Conservation (phyloP, 2,888 invertebrate species). For the Cerastis rubricosa region DNA sequence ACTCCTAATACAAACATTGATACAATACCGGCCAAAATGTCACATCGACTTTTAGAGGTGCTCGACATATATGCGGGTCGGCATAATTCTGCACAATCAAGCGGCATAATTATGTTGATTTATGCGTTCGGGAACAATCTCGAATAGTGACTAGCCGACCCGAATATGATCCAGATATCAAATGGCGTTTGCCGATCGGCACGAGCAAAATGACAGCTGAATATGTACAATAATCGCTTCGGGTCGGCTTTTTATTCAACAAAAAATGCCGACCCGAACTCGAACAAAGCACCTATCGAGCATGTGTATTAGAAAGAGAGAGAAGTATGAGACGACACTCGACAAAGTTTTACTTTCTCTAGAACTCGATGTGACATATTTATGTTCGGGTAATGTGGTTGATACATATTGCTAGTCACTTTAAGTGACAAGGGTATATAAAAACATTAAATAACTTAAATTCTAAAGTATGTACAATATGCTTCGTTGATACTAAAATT, state of each 20-base stretch:
- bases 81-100: not conserved
- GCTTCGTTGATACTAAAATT: constrained; percentile 4
- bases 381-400: not conserved
- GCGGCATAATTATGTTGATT: not conserved
- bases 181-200: not conserved
- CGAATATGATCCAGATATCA: not conserved
- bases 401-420: constrained; percentile 35
- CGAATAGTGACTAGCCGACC: not conserved
- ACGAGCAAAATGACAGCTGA: not conserved
- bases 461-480: constrained; percentile 57
- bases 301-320: not conserved
- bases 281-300: not conserved
- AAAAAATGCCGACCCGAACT: not conserved
- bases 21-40: not conserved
- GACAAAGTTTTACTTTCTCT: not conserved
- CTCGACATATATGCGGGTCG: not conserved
- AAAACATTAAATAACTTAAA: constrained; percentile 51
- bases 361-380: constrained; percentile 12
- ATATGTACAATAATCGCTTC: not conserved
- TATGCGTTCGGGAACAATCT: not conserved
- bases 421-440: constrained; percentile 5
- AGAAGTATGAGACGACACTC: not conserved
- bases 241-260: not conserved
- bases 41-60: not conserved
- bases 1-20: constrained; percentile 12